These are phyloP conservation scores for Actinopyga echinites DNA, from an alignment of 53 echinoderm and acorn worm genomes.

Conservation along the genomic window DNA sequence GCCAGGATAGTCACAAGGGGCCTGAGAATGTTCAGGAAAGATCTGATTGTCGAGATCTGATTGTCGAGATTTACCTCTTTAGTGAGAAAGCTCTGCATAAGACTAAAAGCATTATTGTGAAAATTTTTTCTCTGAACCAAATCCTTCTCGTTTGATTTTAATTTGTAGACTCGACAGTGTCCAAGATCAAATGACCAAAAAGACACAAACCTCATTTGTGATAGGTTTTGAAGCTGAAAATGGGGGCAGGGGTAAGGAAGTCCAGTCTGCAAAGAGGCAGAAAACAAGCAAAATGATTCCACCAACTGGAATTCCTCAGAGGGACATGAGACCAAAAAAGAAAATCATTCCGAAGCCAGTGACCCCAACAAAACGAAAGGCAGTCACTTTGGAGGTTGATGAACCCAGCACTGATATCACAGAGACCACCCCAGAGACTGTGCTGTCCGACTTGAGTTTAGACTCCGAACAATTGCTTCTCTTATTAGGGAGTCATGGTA, in stretches of 20 bases:
- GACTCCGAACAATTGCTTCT: slow-evolving; percentile 87
- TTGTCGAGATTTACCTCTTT: no score
- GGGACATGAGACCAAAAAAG: slow-evolving; percentile 10
- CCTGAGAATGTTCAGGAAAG: no score
- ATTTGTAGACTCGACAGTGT: no score
- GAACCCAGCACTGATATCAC: slow-evolving; percentile 8
- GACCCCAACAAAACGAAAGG: slow-evolving; percentile 29
- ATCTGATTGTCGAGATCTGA: no score
- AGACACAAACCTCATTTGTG: no score
- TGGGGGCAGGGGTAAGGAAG: not conserved
- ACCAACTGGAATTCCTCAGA: slow-evolving; percentile 3
- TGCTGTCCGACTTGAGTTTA: slow-evolving; percentile 81
- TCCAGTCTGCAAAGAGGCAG: not conserved
- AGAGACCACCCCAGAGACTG: slow-evolving; percentile 40
- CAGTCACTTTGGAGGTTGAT: slow-evolving; percentile 5
- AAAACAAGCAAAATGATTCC: not conserved
- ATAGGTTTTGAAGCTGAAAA: no score
- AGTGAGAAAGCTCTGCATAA: no score
- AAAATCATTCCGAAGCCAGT: not conserved
- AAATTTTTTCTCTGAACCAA: no score
- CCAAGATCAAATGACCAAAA: no score
- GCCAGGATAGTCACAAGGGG: no score
- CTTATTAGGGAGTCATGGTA: slow-evolving; percentile 82
- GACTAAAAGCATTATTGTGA: no score
- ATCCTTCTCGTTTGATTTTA: no score